phyloP scores from a whole-genome alignment of 1,140 invertebrate genomes.

The Pseudomyrmex flavicornis region DNA sequence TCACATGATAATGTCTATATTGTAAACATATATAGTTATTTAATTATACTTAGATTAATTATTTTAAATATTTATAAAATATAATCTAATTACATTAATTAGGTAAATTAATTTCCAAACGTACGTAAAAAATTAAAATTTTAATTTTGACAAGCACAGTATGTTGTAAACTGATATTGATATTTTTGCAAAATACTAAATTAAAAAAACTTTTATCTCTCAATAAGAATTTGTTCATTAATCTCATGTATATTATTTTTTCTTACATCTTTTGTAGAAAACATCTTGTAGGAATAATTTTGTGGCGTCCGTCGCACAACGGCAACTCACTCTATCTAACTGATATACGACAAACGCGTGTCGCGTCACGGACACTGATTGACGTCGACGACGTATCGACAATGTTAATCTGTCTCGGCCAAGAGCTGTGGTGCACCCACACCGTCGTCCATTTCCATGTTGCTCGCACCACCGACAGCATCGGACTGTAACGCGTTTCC shows the following conservation, averaged over 20 bases:
- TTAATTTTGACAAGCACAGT: background rate
- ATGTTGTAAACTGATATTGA: background rate
- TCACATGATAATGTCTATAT: no score
- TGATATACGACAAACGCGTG: slow-evolving; percentile 52
- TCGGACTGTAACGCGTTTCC: slow-evolving; percentile 18
- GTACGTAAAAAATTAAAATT: background rate
- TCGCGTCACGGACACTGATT: slow-evolving; percentile 33
- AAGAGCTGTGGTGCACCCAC: slow-evolving; percentile 11
- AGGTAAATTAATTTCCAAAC: no score
- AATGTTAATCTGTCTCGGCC: slow-evolving; percentile 52
- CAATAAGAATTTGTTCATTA: background rate
- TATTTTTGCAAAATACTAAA: background rate
- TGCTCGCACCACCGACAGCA: background rate
- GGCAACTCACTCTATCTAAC: slow-evolving; percentile 11
- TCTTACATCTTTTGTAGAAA: slow-evolving; percentile 4
- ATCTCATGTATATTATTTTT: background rate
- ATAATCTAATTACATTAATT: no score
- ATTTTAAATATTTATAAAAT: no score
- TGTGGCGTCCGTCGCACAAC: background rate
- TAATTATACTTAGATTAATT: no score
- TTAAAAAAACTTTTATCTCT: background rate
- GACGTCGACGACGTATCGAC: slow-evolving; percentile 51
- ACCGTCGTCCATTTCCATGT: slow-evolving; percentile 10
- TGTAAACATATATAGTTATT: no score
- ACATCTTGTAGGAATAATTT: background rate